Evolutionary conservation across 2,797 vertebrate genomes (phyloP).

Genomic region (Hybognathus amarus): DNA sequence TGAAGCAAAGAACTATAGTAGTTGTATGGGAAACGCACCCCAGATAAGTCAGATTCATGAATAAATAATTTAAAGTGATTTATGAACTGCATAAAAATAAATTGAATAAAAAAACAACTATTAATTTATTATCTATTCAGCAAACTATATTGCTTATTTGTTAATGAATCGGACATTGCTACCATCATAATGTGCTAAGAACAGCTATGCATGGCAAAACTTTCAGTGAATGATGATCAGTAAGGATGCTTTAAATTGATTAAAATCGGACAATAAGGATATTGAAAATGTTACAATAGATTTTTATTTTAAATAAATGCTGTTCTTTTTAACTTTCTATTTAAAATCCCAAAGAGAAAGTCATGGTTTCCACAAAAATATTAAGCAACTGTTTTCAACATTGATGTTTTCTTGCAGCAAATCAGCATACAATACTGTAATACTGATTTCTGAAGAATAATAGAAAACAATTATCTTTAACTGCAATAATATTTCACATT

Average conservation of each 20-base stretch:
- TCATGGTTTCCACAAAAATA: background rate
- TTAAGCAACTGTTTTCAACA: background rate
- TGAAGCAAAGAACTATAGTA: no score
- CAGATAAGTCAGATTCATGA: conserved; percentile 6
- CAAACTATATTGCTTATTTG: background rate
- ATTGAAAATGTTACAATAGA: background rate
- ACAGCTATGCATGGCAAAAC: background rate
- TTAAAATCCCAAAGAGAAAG: background rate
- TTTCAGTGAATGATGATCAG: background rate
- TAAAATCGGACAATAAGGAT: background rate
- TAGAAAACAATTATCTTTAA: background rate
- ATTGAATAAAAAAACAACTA: background rate
- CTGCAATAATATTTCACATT: background rate
- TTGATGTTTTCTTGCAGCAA: background rate
- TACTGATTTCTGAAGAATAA: background rate
- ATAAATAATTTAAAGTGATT: background rate
- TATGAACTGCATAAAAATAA: background rate
- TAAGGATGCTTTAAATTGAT: background rate
- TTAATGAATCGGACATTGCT: background rate
- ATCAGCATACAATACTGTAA: background rate
- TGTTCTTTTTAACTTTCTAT: background rate
- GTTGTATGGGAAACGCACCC: background rate
- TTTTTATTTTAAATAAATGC: background rate
- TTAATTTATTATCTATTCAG: background rate
- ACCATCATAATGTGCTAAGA: background rate